Percentiles rank a stretch among this genome's conserved stretches.
Conservation (phyloP, 2,888 invertebrate species). For the Marasmarcha lunaedactyla region DNA sequence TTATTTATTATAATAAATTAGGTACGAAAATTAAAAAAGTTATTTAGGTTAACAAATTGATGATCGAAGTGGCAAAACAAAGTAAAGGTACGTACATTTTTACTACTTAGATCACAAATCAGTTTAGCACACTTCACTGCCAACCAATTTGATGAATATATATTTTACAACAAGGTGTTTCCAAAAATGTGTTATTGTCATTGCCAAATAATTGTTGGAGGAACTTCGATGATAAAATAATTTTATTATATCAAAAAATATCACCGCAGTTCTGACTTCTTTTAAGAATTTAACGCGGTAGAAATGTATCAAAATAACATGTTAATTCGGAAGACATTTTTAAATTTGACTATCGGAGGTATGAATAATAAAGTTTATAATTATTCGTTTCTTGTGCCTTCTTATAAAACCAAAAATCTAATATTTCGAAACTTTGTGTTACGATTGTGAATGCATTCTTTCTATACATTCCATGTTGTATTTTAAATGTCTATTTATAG, state of each 20-base stretch:
- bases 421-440: constrained; percentile 4
- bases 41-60: too few relatives aligned
- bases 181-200: not conserved
- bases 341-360: not conserved
- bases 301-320: too few relatives aligned
- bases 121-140: too few relatives aligned
- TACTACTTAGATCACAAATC: not conserved
- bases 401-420: constrained; percentile 26
- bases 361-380: constrained; percentile 10
- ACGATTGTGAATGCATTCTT: constrained; percentile 9
- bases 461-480: constrained; percentile 24
- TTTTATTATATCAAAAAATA: too few relatives aligned
- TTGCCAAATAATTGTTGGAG: too few relatives aligned
- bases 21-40: too few relatives aligned
- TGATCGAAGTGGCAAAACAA: too few relatives aligned
- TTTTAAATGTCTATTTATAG: constrained; percentile 18
- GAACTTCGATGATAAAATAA: not conserved
- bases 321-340: too few relatives aligned
- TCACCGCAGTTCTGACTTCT: too few relatives aligned
- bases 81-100: too few relatives aligned
- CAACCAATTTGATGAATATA: not conserved
- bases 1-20: not conserved
- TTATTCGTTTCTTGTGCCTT: constrained; percentile 41
- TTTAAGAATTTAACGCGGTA: too few relatives aligned
- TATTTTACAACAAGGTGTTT: constrained; percentile 1